These are phyloP conservation scores for Marasmarcha lunaedactyla DNA, from an alignment of 2,888 invertebrate species.

Conservation along the genomic window DNA sequence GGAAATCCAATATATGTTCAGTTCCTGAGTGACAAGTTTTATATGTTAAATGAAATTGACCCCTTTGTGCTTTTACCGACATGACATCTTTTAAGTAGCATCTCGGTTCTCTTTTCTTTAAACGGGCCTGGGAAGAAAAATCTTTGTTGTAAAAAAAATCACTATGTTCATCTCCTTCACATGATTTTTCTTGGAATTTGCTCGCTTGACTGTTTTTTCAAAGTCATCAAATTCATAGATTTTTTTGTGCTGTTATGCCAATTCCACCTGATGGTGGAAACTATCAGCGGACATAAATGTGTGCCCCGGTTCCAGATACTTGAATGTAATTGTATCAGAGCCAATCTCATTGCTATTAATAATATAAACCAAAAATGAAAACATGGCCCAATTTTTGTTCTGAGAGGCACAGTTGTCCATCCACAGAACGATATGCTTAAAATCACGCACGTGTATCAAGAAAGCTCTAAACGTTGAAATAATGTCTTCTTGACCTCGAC, in stretches of 20 bases:
- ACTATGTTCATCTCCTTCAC: constrained; percentile 2
- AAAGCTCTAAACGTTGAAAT: constrained; percentile 1
- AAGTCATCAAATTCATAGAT: constrained; percentile 10
- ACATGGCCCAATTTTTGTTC: neutral
- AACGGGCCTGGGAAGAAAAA: too few species aligned
- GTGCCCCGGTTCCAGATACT: constrained; percentile 23
- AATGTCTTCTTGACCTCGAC: neutral
- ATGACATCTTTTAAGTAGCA: too few species aligned
- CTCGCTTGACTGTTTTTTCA: neutral
- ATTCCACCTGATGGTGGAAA: constrained; percentile 25
- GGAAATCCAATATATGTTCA: too few species aligned
- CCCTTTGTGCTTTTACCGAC: too few species aligned
- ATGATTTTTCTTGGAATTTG: constrained; percentile 1
- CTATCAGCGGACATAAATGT: constrained; percentile 24
- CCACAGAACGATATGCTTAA: constrained; percentile 7
- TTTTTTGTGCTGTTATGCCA: constrained; percentile 17
- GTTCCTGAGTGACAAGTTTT: too few species aligned
- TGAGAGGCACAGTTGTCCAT: constrained; percentile 11
- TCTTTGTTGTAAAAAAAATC: too few species aligned
- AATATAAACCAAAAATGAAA: neutral
- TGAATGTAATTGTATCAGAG: constrained; percentile 13
- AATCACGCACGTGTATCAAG: constrained; percentile 4
- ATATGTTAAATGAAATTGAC: too few species aligned
- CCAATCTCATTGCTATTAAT: constrained; percentile 17
- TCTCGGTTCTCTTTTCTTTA: too few species aligned